Percentiles rank a stretch among this genome's conserved stretches.
These are phyloP conservation scores for Sialis fuliginosa DNA, from an alignment of 2,888 invertebrate species.

Conservation along the genomic window DNA sequence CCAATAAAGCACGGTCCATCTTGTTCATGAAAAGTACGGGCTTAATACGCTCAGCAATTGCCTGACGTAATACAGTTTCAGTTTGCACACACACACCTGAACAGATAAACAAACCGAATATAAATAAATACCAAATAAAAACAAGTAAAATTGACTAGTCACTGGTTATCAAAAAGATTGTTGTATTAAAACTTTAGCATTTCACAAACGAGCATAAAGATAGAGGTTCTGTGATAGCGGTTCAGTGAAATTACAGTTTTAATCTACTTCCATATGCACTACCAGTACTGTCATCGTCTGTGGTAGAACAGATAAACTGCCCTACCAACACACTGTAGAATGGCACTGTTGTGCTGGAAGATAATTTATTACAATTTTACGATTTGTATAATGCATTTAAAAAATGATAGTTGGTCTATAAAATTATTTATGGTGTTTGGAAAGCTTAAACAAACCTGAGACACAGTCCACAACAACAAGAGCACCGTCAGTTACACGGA, in stretches of 20 bases:
- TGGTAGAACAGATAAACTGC: constrained; percentile 4
- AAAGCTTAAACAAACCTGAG: constrained; percentile 55
- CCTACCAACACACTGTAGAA: constrained; percentile 13
- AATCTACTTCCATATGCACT: constrained; percentile 50
- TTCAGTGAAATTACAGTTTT: constrained; percentile 29
- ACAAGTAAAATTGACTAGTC: neutral
- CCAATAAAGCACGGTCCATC: constrained; percentile 98
- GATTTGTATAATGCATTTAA: neutral
- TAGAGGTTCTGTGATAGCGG: constrained; percentile 65
- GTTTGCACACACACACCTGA: constrained; percentile 99
- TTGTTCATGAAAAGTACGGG: constrained; percentile 99
- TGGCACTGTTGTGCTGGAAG: constrained; percentile 19
- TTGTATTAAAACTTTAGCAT: constrained; percentile 32
- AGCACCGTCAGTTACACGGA: constrained; percentile 99
- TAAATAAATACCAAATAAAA: neutral
- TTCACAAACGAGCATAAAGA: constrained; percentile 56
- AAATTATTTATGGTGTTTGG: neutral
- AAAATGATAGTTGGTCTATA: neutral
- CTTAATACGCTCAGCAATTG: constrained; percentile 99
- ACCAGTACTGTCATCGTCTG: constrained; percentile 33
- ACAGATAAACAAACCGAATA: constrained; percentile 10
- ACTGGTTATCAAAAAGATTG: neutral
- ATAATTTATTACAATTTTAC: neutral
- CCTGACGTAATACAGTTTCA: constrained; percentile 98
- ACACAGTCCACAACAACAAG: constrained; percentile 99